Evolutionary conservation across 2,797 vertebrate species (phyloP), one percentile per base, ranked within the genome.

Genomic region (Nothura maculosa): DNA sequence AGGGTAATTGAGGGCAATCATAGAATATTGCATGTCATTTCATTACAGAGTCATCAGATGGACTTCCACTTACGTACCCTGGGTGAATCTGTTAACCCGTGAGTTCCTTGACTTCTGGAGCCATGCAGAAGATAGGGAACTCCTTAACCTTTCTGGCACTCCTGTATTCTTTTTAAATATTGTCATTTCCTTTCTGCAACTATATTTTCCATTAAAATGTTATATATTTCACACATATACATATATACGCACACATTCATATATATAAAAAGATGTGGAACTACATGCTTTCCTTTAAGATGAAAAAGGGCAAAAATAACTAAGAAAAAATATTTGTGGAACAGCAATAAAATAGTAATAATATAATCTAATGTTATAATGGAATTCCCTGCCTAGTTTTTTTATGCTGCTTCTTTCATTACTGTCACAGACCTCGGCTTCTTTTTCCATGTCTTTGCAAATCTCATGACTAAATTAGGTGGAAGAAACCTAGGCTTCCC

Each of bases 1-100:
- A 98, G 97, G 98, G 94, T 98, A 98, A 98, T 98, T 98, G 98
- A 98, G 98, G 98, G 97, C 98, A 98, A 86, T 97, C 95, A 96
- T 88, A 70, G 92, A 98, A 97, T 98, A 97, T 94, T 97, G 91
- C 92, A 85, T 97, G 96, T 87, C 96, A 97, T 98, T 97, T 97
- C 93, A 97, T 97, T 97, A 97, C 63, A 30, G 66, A 87, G 85
- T 86, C 96, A 95, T 98, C 96, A 97, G 74, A 97, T 95, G 94
- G 94, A 96, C 95, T 97, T 89, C 94, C 93, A 76, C 84, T 91
- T 97, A 87, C 80, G 94, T 77, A 88, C 42, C 6, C 70, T 87
- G 80, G 84, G 84, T 95, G 90, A 96, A 94, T 85, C 78, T 82
- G 60, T 96, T 97, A 97, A 98, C 97, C 87, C 92, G 36, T 87